Base-by-base conservation (phyloP, 2,113 vertebrate genomes). In the Alouatta palliata region DNA sequence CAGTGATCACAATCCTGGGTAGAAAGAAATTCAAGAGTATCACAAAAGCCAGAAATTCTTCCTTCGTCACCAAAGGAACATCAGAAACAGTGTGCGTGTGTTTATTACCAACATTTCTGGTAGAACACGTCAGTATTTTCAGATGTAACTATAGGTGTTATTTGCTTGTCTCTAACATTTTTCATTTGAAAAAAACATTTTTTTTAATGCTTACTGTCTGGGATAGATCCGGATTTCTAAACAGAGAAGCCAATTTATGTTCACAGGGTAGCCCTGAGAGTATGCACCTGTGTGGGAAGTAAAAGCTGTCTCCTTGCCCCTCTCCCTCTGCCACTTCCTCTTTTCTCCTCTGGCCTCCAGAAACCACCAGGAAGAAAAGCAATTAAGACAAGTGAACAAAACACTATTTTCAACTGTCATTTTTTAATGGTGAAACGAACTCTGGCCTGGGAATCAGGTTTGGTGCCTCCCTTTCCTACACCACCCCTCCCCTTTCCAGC, bases 291-390 rank as follows among this genome's bases (percentile, higher is more conserved):
- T 32, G 13, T 35, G 79, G 52, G 66, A 77, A 43, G 30, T 54
- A 70, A 92, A 52, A 87, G 35, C 43, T 54, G 96, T 58, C 61
- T 87, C 21, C 56, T 90, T 23, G 7, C 12, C 70, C 14, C 19
- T 43, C 58, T 94, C 32, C 43, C 58, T 37, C 81, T 32, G 45
- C 43, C 27, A 49, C 45, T 43, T 75, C 66, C n/a, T 91, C 35
- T 27, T 80, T 66, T 43, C 54, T 95, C 77, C 66, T 85, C 23
- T 81, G 49, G 49, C 27, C 61, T 95, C 89, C 10, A 92, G 71
- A 84, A 96, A 71, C 40, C 71, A 94, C 35, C n/a, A 85, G 37
- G n/a, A 96, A 90, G 70, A 95, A 43, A 61, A 37, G 16, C 52
- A 89, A 88, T 8, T 49, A 73, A 86, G 68, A 81, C 52, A 79